Evolutionary conservation across 1,140 invertebrate genomes (phyloP).

Genomic region (Drosophila pandora): DNA sequence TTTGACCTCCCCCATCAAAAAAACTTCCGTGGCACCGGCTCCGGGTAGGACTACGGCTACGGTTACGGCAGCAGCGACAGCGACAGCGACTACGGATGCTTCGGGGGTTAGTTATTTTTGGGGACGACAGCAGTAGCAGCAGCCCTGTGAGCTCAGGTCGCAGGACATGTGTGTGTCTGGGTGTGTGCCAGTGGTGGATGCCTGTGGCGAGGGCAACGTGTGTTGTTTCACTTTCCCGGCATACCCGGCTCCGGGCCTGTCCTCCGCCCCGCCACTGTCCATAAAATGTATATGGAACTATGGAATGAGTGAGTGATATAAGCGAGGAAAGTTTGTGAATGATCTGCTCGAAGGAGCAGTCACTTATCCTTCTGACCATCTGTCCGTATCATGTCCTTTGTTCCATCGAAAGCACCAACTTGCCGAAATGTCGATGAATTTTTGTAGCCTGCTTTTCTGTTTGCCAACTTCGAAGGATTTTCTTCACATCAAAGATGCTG

Average conservation of each 20-base stretch:
- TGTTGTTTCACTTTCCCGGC: conserved; percentile 11
- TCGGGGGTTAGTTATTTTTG: conserved; percentile 75
- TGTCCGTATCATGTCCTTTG: conserved; percentile 8
- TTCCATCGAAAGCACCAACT: conserved; percentile 11
- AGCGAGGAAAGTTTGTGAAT: too few relatives aligned
- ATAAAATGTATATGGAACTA: neutral
- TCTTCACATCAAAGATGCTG: conserved; percentile 26
- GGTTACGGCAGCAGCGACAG: neutral
- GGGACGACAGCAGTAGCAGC: conserved; percentile 41
- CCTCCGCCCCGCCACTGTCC: conserved; percentile 2
- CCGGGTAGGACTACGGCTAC: neutral
- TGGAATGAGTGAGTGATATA: neutral
- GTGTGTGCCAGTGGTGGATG: conserved; percentile 18
- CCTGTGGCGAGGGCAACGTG: conserved; percentile 30
- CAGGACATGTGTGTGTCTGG: conserved; percentile 3
- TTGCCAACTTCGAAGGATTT: conserved; percentile 48
- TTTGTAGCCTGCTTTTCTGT: conserved; percentile 34
- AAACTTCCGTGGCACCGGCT: conserved; percentile 16
- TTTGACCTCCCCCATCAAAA: conserved; percentile 1
- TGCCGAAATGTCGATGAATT: conserved; percentile 36
- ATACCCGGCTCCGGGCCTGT: too few relatives aligned
- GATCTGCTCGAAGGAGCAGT: neutral
- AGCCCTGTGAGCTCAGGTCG: conserved; percentile 18
- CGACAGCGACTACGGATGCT: neutral
- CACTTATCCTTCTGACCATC: conserved; percentile 17